A percentile compares a stretch with the other conserved stretches of the same genome.
Evolutionary conservation across 2,113 vertebrate genomes (phyloP).

Genomic region (Leucoraja erinaceus): DNA sequence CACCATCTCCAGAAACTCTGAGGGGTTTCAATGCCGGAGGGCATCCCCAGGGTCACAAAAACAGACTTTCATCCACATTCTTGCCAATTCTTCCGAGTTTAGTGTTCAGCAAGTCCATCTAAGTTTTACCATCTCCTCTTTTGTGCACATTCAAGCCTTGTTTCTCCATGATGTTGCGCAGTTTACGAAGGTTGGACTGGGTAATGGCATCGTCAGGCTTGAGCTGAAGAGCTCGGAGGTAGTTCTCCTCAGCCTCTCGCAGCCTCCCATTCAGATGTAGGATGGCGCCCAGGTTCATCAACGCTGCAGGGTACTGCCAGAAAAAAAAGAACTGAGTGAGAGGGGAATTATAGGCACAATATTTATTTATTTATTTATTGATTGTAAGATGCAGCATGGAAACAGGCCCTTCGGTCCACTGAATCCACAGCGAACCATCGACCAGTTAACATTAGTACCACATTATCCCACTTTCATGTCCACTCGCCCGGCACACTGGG

Average conservation of each 20-base stretch:
- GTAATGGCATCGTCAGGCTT: slow-evolving; percentile 95
- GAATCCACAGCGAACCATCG: too few relatives aligned
- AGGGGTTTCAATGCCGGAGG: neutral
- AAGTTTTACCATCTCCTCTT: slow-evolving; percentile 7
- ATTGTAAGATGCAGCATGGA: too few relatives aligned
- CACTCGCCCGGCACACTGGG: too few relatives aligned
- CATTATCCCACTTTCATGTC: too few relatives aligned
- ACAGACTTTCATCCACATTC: neutral
- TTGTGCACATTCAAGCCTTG: slow-evolving; percentile 71
- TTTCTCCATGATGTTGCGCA: slow-evolving; percentile 99
- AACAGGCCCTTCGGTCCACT: too few relatives aligned
- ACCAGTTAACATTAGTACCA: too few relatives aligned
- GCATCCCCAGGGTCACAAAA: neutral
- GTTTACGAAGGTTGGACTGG: slow-evolving; percentile 92
- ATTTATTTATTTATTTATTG: too few relatives aligned
- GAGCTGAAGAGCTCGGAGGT: slow-evolving; percentile 85
- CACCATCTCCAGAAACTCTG: neutral
- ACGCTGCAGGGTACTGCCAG: slow-evolving; percentile 83
- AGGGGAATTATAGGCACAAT: neutral
- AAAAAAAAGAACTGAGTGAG: slow-evolving; percentile 40
- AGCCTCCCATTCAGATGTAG: slow-evolving; percentile 93
- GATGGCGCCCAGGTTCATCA: slow-evolving; percentile 98
- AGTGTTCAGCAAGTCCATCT: neutral
- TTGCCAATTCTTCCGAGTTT: neutral
- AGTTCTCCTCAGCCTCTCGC: slow-evolving; percentile 87